Evolutionary conservation across 2,888 invertebrate genomes (phyloP).

Genomic region (Acanthopleura granulata): DNA sequence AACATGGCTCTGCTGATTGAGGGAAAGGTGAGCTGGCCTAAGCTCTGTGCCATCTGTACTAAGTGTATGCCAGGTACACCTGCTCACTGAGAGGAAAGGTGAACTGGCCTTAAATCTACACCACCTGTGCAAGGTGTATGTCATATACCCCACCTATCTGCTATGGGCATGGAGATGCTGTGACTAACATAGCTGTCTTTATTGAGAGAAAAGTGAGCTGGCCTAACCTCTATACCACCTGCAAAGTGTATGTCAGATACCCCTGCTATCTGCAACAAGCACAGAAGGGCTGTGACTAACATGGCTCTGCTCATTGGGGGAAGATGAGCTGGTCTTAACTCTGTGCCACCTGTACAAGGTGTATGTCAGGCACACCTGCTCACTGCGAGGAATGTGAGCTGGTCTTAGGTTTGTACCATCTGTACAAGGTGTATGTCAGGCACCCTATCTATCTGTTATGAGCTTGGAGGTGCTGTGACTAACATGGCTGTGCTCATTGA

Average conservation of each 20-base stretch:
- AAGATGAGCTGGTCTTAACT: conserved; percentile 55
- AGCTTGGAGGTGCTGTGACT: conserved; percentile 72
- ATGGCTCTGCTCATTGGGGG: conserved; percentile 59
- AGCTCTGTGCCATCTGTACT: too few species aligned
- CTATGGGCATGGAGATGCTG: conserved; percentile 72
- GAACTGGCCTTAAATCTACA: too few species aligned
- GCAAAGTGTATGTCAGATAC: conserved; percentile 70
- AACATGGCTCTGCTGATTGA: conserved; percentile 71
- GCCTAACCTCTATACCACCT: background rate
- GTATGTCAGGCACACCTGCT: too few species aligned
- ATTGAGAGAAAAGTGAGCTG: conserved; percentile 70
- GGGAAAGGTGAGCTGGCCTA: conserved; percentile 62
- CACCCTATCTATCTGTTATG: conserved; percentile 75
- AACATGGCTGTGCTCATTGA: conserved; percentile 59
- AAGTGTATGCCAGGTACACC: too few species aligned
- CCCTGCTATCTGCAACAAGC: conserved; percentile 74
- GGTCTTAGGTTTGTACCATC: too few species aligned
- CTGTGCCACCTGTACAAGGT: too few species aligned
- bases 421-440: conserved; percentile 67
- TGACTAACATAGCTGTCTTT: conserved; percentile 70
- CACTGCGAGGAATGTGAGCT: too few species aligned
- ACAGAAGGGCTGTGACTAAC: conserved; percentile 71
- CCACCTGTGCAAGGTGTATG: conserved; percentile 39
- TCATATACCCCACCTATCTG: conserved; percentile 75
- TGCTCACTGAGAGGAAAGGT: too few species aligned